Evolutionary conservation across 2,888 invertebrate genomes (phyloP).

Genomic region (Tipula confusa): DNA sequence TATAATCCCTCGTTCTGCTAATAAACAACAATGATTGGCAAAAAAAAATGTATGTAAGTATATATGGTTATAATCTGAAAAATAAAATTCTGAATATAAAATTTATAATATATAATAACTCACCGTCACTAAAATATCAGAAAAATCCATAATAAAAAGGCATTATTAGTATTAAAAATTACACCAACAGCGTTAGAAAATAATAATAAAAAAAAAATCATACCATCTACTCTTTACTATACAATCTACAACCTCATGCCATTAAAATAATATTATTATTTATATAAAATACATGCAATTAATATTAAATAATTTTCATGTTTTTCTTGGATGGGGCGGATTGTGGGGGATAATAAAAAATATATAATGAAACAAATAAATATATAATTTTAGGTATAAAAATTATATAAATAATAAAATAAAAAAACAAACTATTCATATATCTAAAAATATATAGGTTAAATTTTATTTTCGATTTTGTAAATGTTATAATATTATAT

Average conservation of each 20-base stretch:
- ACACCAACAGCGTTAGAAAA: not conserved
- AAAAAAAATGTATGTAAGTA: not conserved
- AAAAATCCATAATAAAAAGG: not conserved
- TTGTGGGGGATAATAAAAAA: no score
- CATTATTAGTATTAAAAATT: not conserved
- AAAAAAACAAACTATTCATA: not conserved
- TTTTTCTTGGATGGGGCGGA: not conserved
- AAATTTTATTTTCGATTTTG: not conserved
- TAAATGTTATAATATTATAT: not conserved
- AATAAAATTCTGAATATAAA: not conserved
- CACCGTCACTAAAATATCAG: not conserved
- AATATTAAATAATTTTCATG: not conserved
- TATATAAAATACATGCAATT: not conserved
- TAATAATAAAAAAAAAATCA: not conserved
- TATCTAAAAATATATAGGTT: slow-evolving; percentile 9
- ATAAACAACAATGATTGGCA: not conserved
- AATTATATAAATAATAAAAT: not conserved
- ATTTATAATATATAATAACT: not conserved
- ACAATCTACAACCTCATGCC: not conserved
- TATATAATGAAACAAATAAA: not conserved
- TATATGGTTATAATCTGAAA: not conserved
- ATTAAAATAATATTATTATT: not conserved
- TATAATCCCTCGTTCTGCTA: not conserved
- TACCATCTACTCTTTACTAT: not conserved
- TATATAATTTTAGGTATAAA: not conserved